phyloP scores from a whole-genome alignment of 2,888 invertebrate genomes.

The Dorcus parallelipipedus region DNA sequence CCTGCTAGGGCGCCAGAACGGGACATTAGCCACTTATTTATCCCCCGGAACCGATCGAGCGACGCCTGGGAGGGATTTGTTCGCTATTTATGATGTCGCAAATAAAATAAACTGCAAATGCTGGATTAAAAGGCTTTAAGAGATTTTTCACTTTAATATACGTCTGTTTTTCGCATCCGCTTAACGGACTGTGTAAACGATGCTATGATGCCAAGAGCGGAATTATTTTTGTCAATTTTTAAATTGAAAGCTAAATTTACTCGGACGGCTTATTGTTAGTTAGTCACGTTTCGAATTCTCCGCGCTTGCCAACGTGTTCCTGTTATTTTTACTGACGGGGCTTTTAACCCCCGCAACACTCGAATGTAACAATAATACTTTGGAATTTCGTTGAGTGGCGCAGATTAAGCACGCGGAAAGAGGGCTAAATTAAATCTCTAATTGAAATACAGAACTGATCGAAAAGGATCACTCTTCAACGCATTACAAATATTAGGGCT shows the following conservation, averaged over 20 bases:
- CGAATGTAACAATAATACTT: too few relatives aligned
- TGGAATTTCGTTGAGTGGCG: too few relatives aligned
- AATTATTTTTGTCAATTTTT: neutral
- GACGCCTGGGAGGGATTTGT: slow-evolving; percentile 28
- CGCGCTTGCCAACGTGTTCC: neutral
- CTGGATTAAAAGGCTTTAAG: slow-evolving; percentile 25
- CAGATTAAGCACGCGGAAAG: too few relatives aligned
- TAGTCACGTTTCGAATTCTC: too few relatives aligned
- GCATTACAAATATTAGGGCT: too few relatives aligned
- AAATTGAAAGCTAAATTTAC: too few relatives aligned
- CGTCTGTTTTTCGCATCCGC: slow-evolving; percentile 24
- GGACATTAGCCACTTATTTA: slow-evolving; percentile 32
- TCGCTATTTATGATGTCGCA: slow-evolving; percentile 28
- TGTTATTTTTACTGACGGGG: neutral
- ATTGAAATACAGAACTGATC: too few relatives aligned
- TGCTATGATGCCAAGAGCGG: slow-evolving; percentile 28
- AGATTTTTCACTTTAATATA: slow-evolving; percentile 19
- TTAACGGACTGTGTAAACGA: slow-evolving; percentile 32
- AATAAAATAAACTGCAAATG: slow-evolving; percentile 29
- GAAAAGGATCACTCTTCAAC: too few relatives aligned
- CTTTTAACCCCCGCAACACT: neutral
- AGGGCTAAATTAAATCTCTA: too few relatives aligned
- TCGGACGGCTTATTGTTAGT: too few relatives aligned
- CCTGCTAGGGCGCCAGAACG: slow-evolving; percentile 24
- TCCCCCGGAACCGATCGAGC: slow-evolving; percentile 30